Base-by-base conservation (phyloP, 2,113 vertebrate species). In the Riparia riparia region DNA sequence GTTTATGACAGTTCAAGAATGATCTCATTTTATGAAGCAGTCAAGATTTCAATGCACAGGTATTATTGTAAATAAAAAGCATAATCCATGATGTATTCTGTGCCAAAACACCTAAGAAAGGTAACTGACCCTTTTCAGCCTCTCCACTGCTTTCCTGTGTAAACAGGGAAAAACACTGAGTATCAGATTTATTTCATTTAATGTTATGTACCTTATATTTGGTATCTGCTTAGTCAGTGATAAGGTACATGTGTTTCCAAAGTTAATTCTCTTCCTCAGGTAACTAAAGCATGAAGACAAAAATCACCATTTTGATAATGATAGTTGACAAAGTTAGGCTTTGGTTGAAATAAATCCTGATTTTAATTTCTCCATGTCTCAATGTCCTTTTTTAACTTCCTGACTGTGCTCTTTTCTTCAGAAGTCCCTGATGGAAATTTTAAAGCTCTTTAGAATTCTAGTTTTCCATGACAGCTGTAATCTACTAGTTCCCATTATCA, bases 271-370 rank as follows among this genome's bases (percentile, higher is more conserved):
- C 9, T 70, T 37, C 34, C 71, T 74, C 12, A 14, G 32, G 3
- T 42, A 50, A 71, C 26, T 66, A 19, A 79, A 65, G 20, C 4
- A 29, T 8, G 14, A 80, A 24, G 20, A 60, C 6, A 64, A 76
- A 94, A 76, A 25, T 37, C 17, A 69, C 5, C 10, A 18, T 65
- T 61, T 69, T n/a, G 10, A 80, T 9, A 22, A 6, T 44, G 9
- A 77, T 41, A 83, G 57, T 0, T n/a, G 19, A 31, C 16, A 49
- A 83, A 31, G 6, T 21, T 56, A 51, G 42, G 18, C 12, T 64
- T 32, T 73, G 7, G 2, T 44, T 71, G 49, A 95, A 89, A 69
- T 0, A 0, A 76, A 65, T 69, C 16, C 11, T 0, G 1, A 6
- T 69, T 85, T 74, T 74, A 66, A 14, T 70, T 78, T 94, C 6